These are phyloP conservation scores for Portevinia maculata DNA, from an alignment of 2,888 invertebrate genomes.

Conservation along the genomic window DNA sequence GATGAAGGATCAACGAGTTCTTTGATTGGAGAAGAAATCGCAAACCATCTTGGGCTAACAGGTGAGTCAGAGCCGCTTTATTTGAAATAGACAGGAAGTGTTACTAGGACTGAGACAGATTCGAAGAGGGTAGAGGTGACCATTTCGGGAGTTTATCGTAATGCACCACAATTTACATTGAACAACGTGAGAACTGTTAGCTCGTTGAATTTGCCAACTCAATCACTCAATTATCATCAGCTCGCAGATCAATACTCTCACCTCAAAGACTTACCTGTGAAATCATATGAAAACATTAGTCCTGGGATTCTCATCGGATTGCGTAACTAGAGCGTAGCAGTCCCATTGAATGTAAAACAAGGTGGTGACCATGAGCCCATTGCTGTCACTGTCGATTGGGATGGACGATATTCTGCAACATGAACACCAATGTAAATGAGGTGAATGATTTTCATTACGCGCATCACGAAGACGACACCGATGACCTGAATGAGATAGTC, in stretches of 20 bases:
- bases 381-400: background rate
- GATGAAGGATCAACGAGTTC: constrained; percentile 18
- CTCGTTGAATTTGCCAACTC: background rate
- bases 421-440: no score
- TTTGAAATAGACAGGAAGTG: constrained; percentile 26
- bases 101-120: constrained; percentile 10
- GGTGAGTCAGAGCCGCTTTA: constrained; percentile 11
- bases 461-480: no score
- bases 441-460: no score
- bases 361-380: constrained; percentile 2
- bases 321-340: constrained; percentile 20
- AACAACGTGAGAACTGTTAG: background rate
- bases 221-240: background rate
- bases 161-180: background rate
- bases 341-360: constrained; percentile 27
- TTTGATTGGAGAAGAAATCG: constrained; percentile 10
- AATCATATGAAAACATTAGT: background rate
- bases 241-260: background rate
- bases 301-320: background rate
- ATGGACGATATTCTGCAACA: background rate
- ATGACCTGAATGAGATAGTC: no score
- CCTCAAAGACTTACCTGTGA: background rate
- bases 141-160: background rate
- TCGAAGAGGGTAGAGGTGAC: background rate
- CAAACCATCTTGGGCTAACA: constrained; percentile 7